Evolutionary conservation across 1,140 invertebrate species (phyloP), one percentile per base, ranked within the genome.

Genomic region (Steinernema feltiae): DNA sequence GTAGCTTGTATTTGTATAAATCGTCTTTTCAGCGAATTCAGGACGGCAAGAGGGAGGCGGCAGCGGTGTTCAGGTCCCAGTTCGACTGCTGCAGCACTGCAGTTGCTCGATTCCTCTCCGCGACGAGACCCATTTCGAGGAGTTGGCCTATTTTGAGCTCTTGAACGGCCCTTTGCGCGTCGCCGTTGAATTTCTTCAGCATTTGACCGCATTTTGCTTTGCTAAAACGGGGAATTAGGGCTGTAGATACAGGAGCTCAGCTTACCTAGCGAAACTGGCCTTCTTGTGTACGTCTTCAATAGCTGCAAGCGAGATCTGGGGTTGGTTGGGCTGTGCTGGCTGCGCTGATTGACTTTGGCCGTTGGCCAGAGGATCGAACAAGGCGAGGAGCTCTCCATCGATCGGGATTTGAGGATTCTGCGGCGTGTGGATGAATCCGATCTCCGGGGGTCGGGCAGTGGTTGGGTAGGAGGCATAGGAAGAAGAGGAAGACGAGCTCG

Each of bases 121-220:
- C 29, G n/a, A 48, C 71, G 30, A 77, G 35, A 24, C 74, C 74
- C 75, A 76, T 74, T 30, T 73, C 72, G 1, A 79, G 32, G 69
- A 80, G 69, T 30, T 79, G 32, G 1, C 75, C 76, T 24, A 78
- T 74, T 46, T 80, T 80, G n/a, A 80, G 70, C 17, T 79, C 31
- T 18, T 72, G 69, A 32, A 80, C 24, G 0, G 78, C 75, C 53
- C 30, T 1, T 15, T 77, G 77, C 0, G 48, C 48, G 69, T 80
- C 69, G 32, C 75, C 76, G 3, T 77, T 41, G 73, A 71, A 77
- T 0, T 46, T 63, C 17, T 30, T 70, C 12, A 80, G 74, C 74
- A 80, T 77, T 2, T 46, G 30, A 27, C 74, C 79, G 70, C 79
- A 80, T 63, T 63, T 63, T 7, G 53, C 12, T 63, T 63, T 63